Evolutionary conservation across 2,797 vertebrate species (phyloP), one percentile per base, ranked within the genome.

Genomic region (Diglossa cyanea): DNA sequence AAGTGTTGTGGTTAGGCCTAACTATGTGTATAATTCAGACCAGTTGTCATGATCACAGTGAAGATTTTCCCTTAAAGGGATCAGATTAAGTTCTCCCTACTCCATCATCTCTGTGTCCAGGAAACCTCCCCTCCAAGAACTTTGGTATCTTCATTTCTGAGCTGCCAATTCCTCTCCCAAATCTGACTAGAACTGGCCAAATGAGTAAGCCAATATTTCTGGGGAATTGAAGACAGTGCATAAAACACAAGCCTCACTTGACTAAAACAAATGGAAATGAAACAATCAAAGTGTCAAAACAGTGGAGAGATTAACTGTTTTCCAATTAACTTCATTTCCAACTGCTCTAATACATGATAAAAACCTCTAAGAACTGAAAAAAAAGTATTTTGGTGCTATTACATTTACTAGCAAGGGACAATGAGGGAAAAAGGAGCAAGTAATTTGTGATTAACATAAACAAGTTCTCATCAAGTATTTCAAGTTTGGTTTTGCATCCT

Each of bases 121-220:
- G 28, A 81, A 83, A 67, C 10, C 11, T 50, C 23, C 11, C 11
- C 17, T 48, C 33, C 16, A 87, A 57, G 39, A 58, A 61, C 39
- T 72, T 57, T 1, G 17, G 3, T 42, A 35, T 31, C 51, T 58
- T 53, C 0, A 3, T 35, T 63, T 78, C 39, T 1, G 0, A 84
- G 35, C 6, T 70, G 16, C 21, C 42, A 58, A 17, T n/a, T 87
- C 21, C 17, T 37, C 67, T 62, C 31, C 44, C 53, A 82, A 44
- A 66, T 40, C 16, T 77, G 37, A 63, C 20, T 3, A 44, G 5
- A 42, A 85, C 0, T 48, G 40, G 35, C 33, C 31, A 85, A 82
- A 62, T 2, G 2, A 40, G n/a, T 37, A 80, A 48, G 13, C 12
- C 17, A 60, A 3, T 62, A 82, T 16, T 42, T 37, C 51, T 45